Conservation (phyloP, 2,797 vertebrate species). For the Chiroxiphia lanceolata region DNA sequence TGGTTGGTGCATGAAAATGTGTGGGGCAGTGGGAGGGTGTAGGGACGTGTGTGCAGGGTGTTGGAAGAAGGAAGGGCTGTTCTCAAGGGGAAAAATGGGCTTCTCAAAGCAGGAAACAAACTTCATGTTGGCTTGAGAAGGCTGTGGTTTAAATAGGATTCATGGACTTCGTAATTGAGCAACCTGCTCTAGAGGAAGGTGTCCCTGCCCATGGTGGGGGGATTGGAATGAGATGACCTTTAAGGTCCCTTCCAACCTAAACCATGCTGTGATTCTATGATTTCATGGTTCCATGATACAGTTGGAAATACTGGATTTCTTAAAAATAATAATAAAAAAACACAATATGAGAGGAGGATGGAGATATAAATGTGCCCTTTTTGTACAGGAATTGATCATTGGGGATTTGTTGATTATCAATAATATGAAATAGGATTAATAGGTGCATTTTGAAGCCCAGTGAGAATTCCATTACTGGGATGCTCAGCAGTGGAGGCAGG, state of each 20-base stretch:
- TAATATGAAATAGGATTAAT: neutral
- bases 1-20: neutral
- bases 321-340: no score
- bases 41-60: neutral
- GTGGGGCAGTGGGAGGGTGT: neutral
- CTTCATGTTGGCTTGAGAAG: neutral
- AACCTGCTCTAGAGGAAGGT: neutral
- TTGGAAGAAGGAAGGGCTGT: neutral
- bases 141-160: neutral
- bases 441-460: neutral
- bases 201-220: neutral
- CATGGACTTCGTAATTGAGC: neutral
- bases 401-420: neutral
- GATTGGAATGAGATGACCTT: neutral
- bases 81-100: neutral
- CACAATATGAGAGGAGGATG: neutral
- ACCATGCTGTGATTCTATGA: neutral
- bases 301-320: neutral
- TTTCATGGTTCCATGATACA: neutral
- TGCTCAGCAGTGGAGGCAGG: neutral
- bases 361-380: neutral
- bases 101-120: neutral
- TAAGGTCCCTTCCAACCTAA: neutral
- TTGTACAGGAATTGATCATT: accelerated
- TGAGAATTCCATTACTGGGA: neutral